Percentiles rank a stretch among this genome's conserved stretches.
Evolutionary conservation across 2,113 vertebrate species (phyloP).

Genomic region (Dromiciops gliroides): DNA sequence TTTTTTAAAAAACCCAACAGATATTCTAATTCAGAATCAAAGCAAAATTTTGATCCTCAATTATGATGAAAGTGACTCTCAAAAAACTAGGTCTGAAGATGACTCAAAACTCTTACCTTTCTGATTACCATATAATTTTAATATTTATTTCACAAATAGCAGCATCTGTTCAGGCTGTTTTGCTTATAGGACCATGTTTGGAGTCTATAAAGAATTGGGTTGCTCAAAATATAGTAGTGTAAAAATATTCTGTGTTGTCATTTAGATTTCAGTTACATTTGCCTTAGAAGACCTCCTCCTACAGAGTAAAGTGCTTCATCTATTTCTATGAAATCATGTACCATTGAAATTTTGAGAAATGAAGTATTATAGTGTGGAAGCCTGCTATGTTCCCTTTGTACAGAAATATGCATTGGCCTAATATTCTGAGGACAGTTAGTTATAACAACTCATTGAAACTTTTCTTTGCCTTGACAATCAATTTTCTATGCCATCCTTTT

Average conservation of each 20-base stretch:
- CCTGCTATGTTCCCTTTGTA: background rate
- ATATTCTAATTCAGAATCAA: background rate
- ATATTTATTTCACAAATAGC: background rate
- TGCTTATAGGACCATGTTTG: background rate
- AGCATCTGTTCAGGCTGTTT: background rate
- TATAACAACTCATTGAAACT: conserved; percentile 3
- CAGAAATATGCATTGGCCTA: background rate
- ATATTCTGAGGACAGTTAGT: background rate
- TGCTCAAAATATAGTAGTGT: background rate
- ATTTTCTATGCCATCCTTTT: background rate
- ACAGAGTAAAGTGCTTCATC: background rate
- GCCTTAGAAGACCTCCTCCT: background rate
- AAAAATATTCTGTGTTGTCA: background rate
- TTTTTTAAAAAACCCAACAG: background rate
- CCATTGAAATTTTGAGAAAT: background rate
- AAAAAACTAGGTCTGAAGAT: background rate
- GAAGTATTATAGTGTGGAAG: background rate
- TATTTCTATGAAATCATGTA: background rate
- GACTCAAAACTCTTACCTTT: background rate
- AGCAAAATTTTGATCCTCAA: background rate
- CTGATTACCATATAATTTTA: background rate
- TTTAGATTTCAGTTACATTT: background rate
- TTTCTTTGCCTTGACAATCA: background rate
- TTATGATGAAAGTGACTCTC: background rate
- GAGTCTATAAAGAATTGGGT: background rate